Base-by-base conservation (phyloP, 2,888 invertebrate species). In the Anthrax anthrax region DNA sequence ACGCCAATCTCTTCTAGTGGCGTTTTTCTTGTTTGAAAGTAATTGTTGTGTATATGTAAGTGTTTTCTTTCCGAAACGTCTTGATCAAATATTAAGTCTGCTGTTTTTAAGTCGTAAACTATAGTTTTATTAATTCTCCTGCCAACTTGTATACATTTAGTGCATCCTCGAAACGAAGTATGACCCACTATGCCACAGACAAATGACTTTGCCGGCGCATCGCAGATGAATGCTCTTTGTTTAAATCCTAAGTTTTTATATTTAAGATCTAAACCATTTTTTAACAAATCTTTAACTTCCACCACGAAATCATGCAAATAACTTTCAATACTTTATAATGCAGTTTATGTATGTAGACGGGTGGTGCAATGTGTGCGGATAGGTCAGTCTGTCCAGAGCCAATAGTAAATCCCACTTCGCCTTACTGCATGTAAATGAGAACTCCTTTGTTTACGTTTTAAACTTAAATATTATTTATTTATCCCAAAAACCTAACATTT, bases 221-320 rank as follows among this genome's bases (percentile, higher is more conserved):
- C 39, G 3, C 44, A 44, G 27, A 44, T 27, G 4, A 44, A 29
- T 12, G 36, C n/a, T 36, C 44, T 16, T 17, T 38, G 23, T n/a
- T 17, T 6, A 36, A 45, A 17, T 23, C 12, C 19, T n/a, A 36
- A 17, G 27, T 40, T 1, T 17, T 32, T 23, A 17, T 41, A 19
- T 16, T 17, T 5, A 1, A 40, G 2, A 10, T 4, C 29, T 12
- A 29, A 29, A 8, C 27, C 32, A 27, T 37, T 38, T 23, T 38
- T 17, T 14, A 29, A 14, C 1, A 44, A 17, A 12, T 27, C 2
- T 27, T 8, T 12, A n/a, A 41, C 14, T 41, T 40, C 39, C 13
- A 2, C 18, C 23, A 45, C 23, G 17, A 40, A 45, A 40, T 45
- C 40, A 1, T 45, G 40, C 6, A 45, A 41, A 36, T 19, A 41